Base-by-base conservation (phyloP, 2,888 invertebrate genomes). In the Limenitis camilla region DNA sequence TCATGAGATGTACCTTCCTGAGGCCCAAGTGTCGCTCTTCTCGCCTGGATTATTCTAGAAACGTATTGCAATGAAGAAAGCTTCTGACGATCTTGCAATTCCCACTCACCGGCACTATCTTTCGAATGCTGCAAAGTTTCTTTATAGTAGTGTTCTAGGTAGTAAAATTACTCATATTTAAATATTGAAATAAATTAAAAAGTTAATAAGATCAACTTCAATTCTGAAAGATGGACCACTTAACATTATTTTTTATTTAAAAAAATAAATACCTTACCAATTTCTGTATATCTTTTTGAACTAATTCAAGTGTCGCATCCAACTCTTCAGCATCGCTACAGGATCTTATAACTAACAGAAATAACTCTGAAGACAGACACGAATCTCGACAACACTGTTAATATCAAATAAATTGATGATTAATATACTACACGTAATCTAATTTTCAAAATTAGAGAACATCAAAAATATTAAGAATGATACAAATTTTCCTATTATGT, bases 61-160 rank as follows among this genome's bases (percentile, higher is more conserved):
- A 97, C 91, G 77, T 94, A 96, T 61, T 92, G 88, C 52, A 97
- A 82, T 64, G 96, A 96, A 51, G 94, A 94, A 40, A 97, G 77
- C 73, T 96, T 96, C 69, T 96, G 96, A 61, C 96, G 95, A 48
- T 96, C 92, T 48, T 91, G 88, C 32, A 93, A 76, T 72, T 95
- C 95, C 83, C 95, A 94, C 64, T 95, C 95, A 1, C 95, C 95
- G 0, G 94, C 95, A 28, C 93, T 92, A 80, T 97, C 96, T 70
- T 92, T 91, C 5, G 96, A 96, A 71, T 96, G 90, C 88, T 60
- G 38, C 6, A 48, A 56, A 35, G 32, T 33, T 6, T 28, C 35
- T 36, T 9, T 36, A 36, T 19, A 36, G 35, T 36, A 36, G n/a
- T 36, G 5, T 9, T 36, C 35, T 36, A 36, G 10, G 35, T 36